Evolutionary conservation across 1,140 invertebrate genomes (phyloP).

Genomic region (Solen grandis): DNA sequence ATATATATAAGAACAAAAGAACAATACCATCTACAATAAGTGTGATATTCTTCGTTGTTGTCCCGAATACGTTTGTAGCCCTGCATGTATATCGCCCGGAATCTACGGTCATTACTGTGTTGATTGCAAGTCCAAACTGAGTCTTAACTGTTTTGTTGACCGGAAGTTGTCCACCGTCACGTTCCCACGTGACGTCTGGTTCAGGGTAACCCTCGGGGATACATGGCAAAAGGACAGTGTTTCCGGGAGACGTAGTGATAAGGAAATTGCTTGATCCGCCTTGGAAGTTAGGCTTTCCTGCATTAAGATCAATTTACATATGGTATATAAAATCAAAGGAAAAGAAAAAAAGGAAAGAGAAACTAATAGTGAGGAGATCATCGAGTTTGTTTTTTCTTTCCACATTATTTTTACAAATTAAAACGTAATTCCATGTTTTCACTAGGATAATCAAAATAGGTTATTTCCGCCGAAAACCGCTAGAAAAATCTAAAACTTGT

Average conservation of each 20-base stretch:
- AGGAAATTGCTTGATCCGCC: conserved; percentile 17
- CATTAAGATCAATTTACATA: too few species aligned
- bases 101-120: not conserved
- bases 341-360: too few species aligned
- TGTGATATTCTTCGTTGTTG: conserved; percentile 31
- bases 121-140: conserved; percentile 28
- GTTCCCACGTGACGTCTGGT: conserved; percentile 21
- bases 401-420: too few species aligned
- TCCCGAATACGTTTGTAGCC: conserved; percentile 29
- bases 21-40: conserved; percentile 27
- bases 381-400: too few species aligned
- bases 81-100: conserved; percentile 37
- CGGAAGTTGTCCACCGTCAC: conserved; percentile 22
- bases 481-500: too few species aligned
- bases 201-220: conserved; percentile 7
- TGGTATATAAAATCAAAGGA: too few species aligned
- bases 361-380: too few species aligned
- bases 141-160: conserved; percentile 30
- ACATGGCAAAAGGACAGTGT: conserved; percentile 39
- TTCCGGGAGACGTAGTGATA: conserved; percentile 23
- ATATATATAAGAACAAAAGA: too few species aligned
- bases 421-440: too few species aligned
- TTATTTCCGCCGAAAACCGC: too few species aligned
- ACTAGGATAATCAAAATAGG: too few species aligned
- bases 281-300: conserved; percentile 28